A percentile compares a stretch with the other conserved stretches of the same genome.
These are phyloP conservation scores for Pollenia labialis DNA, from an alignment of 2,888 invertebrate species.

Conservation along the genomic window DNA sequence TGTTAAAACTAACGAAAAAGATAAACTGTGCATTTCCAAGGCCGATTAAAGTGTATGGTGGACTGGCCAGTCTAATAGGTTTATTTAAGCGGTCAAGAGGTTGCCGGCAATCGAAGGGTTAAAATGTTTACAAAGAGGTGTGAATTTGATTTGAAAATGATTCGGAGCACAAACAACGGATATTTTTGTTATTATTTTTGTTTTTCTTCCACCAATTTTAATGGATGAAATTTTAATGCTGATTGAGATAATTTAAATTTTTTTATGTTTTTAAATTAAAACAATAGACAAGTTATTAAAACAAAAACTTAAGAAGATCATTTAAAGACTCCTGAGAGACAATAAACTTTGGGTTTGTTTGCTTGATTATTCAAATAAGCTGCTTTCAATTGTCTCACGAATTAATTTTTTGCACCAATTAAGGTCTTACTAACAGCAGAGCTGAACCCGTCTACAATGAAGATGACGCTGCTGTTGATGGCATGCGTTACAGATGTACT, in stretches of 20 bases:
- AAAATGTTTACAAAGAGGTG: background rate
- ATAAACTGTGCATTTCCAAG: too few species aligned
- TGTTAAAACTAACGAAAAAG: too few species aligned
- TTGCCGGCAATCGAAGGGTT: background rate
- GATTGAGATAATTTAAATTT: background rate
- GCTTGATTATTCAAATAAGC: too few species aligned
- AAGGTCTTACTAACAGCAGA: background rate
- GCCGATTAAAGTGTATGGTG: too few species aligned
- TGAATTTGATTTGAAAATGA: background rate
- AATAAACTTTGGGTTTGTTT: too few species aligned
- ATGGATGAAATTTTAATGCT: background rate
- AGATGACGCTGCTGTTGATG: background rate
- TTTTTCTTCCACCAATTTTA: background rate
- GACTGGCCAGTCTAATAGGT: too few species aligned
- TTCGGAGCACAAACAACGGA: background rate
- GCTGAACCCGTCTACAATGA: background rate
- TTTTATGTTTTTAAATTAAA: background rate
- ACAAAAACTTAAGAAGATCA: background rate
- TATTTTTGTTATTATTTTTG: background rate
- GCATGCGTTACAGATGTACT: background rate
- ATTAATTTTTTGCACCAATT: conserved; percentile 32
- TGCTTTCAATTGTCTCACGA: background rate
- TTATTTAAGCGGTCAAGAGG: too few species aligned
- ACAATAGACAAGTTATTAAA: background rate
- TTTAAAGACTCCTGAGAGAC: conserved; percentile 1